Evolutionary conservation across 2,888 invertebrate genomes (phyloP), one percentile per base, ranked within the genome.

Genomic region (Rambutsinella grinnellia): DNA sequence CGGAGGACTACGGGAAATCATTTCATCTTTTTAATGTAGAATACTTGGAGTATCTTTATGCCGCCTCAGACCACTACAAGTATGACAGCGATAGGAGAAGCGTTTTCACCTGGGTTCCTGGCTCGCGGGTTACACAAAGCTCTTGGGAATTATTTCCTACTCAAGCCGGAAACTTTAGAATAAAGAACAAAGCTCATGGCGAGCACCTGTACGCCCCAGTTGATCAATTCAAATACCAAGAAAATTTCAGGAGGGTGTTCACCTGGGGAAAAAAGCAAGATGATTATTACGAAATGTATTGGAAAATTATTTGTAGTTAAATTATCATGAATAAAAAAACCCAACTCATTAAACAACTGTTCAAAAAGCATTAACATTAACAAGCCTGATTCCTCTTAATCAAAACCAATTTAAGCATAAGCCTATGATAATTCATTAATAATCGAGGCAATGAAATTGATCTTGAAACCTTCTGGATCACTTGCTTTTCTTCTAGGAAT

Each of bases 61-160:
- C 57, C 6, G 57, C 57, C 23, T 6, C 21, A 10, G 23, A 57
- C 57, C 15, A 10, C 57, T 57, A 57, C 57, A 57, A 21, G 57
- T 57, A 57, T 57, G 57, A 57, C 15, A 57, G 23, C 5, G 21
- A 57, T 24, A 57, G 57, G 24, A 10, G 57, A 21, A 19, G 24
- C 19, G 57, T 57, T 19, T 57, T 19, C 15, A 57, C 57, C 23
- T 57, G 57, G 57, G 57, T 57, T 5, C 57, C 57, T 3, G 57
- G 57, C 6, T 3, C 8, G 3, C 19, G 5, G 5, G 57, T 57
- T 19, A 57, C 57, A n/a, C 57, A 57, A 57, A 24, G 57, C 3
- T 10, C 3, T 15, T 57, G 57, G 57, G 57, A 57, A 21, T 8
- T 57, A 15, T n/a, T 3, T 3, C 57, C 57, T 8, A 5, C 17